A percentile compares a stretch with the other conserved stretches of the same genome.
Conservation (phyloP, 2,797 vertebrate genomes). For the Capromys pilorides region DNA sequence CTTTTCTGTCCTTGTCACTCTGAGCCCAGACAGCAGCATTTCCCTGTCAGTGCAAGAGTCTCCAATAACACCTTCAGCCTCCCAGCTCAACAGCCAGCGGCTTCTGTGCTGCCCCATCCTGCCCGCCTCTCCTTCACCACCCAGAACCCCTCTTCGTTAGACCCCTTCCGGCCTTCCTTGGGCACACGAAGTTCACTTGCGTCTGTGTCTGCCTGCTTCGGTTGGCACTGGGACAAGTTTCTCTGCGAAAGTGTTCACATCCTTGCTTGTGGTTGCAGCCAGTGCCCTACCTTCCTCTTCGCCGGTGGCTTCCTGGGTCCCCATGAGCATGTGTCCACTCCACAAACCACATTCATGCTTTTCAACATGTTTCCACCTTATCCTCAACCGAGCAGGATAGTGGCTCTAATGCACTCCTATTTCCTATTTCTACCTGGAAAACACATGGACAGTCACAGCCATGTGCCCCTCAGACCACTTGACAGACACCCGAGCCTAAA, state of each 20-base stretch:
- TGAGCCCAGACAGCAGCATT: background rate
- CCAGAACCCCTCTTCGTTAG: background rate
- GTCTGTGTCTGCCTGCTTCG: too few relatives aligned
- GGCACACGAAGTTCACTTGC: background rate
- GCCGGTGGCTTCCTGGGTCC: background rate
- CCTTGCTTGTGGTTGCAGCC: background rate
- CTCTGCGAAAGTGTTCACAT: background rate
- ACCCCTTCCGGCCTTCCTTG: background rate
- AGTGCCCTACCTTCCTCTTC: background rate
- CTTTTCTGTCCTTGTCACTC: background rate
- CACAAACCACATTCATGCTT: rapidly evolving
- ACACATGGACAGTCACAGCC: background rate
- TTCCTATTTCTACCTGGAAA: background rate
- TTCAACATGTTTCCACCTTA: background rate
- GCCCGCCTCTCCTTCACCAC: background rate
- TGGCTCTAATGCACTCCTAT: background rate
- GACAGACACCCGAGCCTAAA: background rate
- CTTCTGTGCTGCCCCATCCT: background rate
- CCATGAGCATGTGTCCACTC: too few relatives aligned
- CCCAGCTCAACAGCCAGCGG: background rate
- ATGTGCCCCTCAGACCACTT: background rate
- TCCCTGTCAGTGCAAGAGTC: background rate
- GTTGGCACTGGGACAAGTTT: background rate
- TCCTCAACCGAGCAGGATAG: rapidly evolving
- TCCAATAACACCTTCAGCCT: background rate